Percentiles rank a stretch among this genome's conserved stretches.
phyloP scores from a whole-genome alignment of 2,797 vertebrate genomes.

The Ptychobarbus kaznakovi region DNA sequence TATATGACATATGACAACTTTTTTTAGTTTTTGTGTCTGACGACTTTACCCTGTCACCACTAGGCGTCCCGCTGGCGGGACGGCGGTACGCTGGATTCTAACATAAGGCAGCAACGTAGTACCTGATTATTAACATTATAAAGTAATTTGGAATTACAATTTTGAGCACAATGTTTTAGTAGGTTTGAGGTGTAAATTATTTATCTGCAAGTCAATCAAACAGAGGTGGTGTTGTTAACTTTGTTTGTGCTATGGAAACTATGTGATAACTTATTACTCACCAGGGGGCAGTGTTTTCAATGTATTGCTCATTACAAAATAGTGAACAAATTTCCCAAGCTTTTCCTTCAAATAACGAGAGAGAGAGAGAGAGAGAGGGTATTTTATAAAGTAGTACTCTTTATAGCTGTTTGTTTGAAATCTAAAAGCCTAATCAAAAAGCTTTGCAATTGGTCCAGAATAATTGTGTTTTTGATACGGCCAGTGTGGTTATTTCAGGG shows the following conservation, averaged over 20 bases:
- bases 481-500: background rate
- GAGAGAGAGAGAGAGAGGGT: background rate
- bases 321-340: conserved; percentile 8
- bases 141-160: background rate
- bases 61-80: too few relatives aligned
- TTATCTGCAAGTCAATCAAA: background rate
- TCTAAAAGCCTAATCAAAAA: too few relatives aligned
- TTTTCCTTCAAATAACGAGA: background rate
- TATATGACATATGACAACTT: too few relatives aligned
- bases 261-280: background rate
- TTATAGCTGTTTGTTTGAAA: background rate
- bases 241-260: background rate
- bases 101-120: too few relatives aligned
- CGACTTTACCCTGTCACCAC: too few relatives aligned
- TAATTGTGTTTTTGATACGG: background rate
- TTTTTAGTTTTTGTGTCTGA: too few relatives aligned
- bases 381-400: background rate
- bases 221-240: background rate
- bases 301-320: background rate
- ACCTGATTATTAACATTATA: background rate
- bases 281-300: conserved; percentile 27
- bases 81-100: too few relatives aligned
- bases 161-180: background rate
- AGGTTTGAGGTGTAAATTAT: background rate
- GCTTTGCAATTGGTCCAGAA: background rate